Percentiles rank a stretch among this genome's conserved stretches.
Conservation (phyloP, 2,797 vertebrate species). For the Typhlichthys eigenmanni region DNA sequence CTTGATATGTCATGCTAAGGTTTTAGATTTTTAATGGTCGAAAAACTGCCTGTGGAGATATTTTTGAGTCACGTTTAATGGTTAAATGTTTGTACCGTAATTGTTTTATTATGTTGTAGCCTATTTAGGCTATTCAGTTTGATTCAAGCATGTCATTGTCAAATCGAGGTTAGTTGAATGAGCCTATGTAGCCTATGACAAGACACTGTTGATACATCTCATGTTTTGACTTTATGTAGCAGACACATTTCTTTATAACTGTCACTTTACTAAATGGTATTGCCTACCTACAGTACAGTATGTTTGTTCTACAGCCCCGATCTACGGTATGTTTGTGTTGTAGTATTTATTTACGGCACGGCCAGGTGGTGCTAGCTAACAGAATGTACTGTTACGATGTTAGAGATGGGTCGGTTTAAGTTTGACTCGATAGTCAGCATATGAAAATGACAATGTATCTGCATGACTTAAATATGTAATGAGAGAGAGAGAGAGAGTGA, state of each 20-base stretch:
- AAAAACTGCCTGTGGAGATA: too few species aligned
- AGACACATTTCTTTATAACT: background rate
- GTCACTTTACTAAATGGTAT: background rate
- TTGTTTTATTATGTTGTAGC: too few species aligned
- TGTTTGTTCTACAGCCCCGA: background rate
- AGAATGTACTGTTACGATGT: background rate
- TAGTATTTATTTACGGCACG: conserved; percentile 1
- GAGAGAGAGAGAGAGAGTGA: background rate
- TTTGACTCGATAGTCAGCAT: background rate
- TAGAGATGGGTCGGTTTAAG: background rate
- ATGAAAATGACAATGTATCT: background rate
- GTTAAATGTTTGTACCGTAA: too few species aligned
- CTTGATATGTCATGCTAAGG: too few species aligned
- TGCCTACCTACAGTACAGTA: background rate
- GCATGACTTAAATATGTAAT: background rate
- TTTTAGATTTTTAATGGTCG: too few species aligned
- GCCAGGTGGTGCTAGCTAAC: too few species aligned
- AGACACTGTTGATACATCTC: too few species aligned
- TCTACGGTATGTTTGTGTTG: background rate
- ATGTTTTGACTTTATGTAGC: background rate
- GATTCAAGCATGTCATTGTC: too few species aligned
- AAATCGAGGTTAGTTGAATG: too few species aligned
- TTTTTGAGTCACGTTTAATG: too few species aligned
- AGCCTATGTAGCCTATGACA: too few species aligned
- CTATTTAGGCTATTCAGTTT: too few species aligned